Conservation (phyloP, 2,113 vertebrate species). For the Etia nguti region DNA sequence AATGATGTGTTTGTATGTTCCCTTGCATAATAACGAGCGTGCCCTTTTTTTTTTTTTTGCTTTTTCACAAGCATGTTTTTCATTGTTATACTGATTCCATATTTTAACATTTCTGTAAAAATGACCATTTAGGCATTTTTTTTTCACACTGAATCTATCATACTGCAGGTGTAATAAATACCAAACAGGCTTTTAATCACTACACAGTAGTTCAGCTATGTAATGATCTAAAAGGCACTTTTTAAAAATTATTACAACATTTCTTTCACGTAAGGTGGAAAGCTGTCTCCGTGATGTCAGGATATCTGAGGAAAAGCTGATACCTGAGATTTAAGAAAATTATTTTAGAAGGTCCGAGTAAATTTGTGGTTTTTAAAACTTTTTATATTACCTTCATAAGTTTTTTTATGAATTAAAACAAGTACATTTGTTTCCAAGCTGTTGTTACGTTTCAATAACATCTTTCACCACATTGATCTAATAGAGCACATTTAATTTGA, state of each 20-base stretch:
- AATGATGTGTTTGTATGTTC: background rate
- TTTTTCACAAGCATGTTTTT: background rate
- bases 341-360: background rate
- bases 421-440: background rate
- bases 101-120: background rate
- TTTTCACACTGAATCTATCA: background rate
- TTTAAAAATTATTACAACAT: background rate
- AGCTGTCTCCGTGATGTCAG: background rate
- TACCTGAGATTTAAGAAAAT: background rate
- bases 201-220: background rate
- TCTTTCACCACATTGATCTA: background rate
- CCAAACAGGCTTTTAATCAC: background rate
- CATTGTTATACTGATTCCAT: background rate
- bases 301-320: background rate
- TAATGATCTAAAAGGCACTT: slow-evolving; percentile 37
- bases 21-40: background rate
- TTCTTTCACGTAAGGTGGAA: background rate
- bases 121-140: background rate
- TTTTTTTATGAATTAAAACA: background rate
- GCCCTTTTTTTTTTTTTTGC: background rate
- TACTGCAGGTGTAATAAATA: background rate
- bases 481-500: background rate
- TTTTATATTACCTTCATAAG: background rate
- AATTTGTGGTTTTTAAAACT: background rate
- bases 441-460: background rate